These are phyloP conservation scores for Phrixothrix hirtus DNA, from an alignment of 2,888 invertebrate genomes.

Conservation along the genomic window DNA sequence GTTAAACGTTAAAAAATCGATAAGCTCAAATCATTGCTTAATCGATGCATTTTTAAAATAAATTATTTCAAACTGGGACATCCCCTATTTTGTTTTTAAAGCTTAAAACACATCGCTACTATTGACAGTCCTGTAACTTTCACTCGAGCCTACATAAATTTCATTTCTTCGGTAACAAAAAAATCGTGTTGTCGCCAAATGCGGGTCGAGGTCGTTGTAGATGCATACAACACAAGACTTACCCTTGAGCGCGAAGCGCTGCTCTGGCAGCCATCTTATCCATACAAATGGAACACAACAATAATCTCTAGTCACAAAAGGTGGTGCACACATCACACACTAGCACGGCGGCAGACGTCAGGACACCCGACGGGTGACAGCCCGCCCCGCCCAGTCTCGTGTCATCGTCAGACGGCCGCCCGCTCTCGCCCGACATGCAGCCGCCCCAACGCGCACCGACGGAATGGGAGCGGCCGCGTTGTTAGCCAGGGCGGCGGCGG, in stretches of 20 bases:
- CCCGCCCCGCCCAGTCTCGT: constrained; percentile 57
- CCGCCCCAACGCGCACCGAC: constrained; percentile 59
- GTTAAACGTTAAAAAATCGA: constrained; percentile 1
- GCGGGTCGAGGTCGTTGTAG: constrained; percentile 10
- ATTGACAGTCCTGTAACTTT: too few species aligned
- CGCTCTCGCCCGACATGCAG: constrained; percentile 54
- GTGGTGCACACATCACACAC: constrained; percentile 49
- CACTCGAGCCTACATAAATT: too few species aligned
- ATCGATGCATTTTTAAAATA: not conserved
- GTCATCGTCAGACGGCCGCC: constrained; percentile 55
- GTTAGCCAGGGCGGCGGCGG: constrained; percentile 55
- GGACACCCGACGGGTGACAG: constrained; percentile 52
- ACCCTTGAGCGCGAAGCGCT: constrained; percentile 47
- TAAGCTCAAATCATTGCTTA: not conserved
- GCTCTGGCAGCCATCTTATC: constrained; percentile 52
- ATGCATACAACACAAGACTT: constrained; percentile 34
- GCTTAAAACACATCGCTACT: too few species aligned
- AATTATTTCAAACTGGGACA: too few species aligned
- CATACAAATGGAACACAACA: constrained; percentile 36
- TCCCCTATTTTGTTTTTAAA: too few species aligned
- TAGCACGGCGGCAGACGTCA: constrained; percentile 47
- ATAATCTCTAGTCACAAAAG: constrained; percentile 42
- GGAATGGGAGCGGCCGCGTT: constrained; percentile 63
- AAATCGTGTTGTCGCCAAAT: not conserved
- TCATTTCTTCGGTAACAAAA: too few species aligned